Percentiles rank a stretch among this genome's conserved stretches.
Conservation (phyloP, 2,888 invertebrate genomes). For the Tromatobia lineatoria region DNA sequence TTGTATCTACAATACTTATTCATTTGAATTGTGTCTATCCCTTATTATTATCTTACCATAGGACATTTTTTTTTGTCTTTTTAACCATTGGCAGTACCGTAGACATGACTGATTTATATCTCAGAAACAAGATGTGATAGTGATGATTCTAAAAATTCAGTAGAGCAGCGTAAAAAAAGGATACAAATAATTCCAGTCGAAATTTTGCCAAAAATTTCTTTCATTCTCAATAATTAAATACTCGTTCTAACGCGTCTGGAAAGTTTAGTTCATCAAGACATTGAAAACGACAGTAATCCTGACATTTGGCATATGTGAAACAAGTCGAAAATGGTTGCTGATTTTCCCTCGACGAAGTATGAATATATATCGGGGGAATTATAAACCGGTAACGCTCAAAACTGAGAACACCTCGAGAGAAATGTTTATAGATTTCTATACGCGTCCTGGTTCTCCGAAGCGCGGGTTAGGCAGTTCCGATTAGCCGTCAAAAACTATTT, state of each 20-base stretch:
- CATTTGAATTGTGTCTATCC: no score
- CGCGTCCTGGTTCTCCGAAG: constrained; percentile 66
- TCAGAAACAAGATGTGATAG: no score
- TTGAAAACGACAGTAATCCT: not conserved
- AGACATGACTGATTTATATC: no score
- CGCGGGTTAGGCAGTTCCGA: constrained; percentile 67
- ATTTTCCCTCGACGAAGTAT: not conserved
- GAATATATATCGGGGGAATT: constrained; percentile 7
- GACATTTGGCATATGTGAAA: not conserved
- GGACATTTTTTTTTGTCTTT: no score
- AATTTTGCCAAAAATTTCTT: not conserved
- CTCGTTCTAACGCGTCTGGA: not conserved
- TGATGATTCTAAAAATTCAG: no score
- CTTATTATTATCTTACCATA: no score
- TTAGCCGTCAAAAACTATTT: constrained; percentile 71
- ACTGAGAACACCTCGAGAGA: constrained; percentile 27
- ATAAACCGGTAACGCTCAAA: constrained; percentile 19
- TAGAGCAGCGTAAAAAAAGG: no score
- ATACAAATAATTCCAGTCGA: no score
- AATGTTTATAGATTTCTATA: constrained; percentile 67
- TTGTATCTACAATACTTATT: no score
- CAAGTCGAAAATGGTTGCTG: not conserved
- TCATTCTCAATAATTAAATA: not conserved
- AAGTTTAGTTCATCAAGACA: not conserved
- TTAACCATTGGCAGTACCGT: no score